phyloP scores from a whole-genome alignment of 2,113 vertebrate species.

The Theristicus caerulescens region DNA sequence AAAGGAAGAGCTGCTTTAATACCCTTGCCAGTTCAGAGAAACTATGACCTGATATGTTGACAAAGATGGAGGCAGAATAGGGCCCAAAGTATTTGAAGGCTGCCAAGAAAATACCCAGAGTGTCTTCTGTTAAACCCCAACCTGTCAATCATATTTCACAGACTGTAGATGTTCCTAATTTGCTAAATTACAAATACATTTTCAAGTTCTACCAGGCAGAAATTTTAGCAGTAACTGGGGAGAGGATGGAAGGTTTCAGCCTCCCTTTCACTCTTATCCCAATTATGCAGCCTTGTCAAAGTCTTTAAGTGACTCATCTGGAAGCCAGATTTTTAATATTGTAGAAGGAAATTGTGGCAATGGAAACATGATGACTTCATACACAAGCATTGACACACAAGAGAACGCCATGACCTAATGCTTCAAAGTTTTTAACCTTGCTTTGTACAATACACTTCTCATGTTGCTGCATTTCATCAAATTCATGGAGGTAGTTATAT shows the following conservation, averaged over 20 bases:
- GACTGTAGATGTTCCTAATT: slow-evolving; percentile 56
- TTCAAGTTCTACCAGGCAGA: slow-evolving; percentile 68
- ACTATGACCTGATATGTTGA: not conserved
- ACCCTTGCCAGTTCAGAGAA: slow-evolving; percentile 31
- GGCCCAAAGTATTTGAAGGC: slow-evolving; percentile 57
- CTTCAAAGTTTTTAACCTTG: slow-evolving; percentile 58
- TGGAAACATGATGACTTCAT: slow-evolving; percentile 70
- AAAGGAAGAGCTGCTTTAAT: slow-evolving; percentile 20
- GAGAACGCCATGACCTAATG: slow-evolving; percentile 69
- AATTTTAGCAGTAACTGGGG: slow-evolving; percentile 64
- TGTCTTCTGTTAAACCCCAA: slow-evolving; percentile 66
- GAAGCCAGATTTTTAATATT: slow-evolving; percentile 60
- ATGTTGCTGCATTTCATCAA: slow-evolving; percentile 84
- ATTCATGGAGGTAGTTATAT: slow-evolving; percentile 96
- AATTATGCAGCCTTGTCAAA: slow-evolving; percentile 56
- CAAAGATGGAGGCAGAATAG: slow-evolving; percentile 58
- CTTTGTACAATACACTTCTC: slow-evolving; percentile 77
- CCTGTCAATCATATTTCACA: slow-evolving; percentile 52
- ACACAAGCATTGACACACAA: slow-evolving; percentile 67
- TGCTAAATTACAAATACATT: slow-evolving; percentile 63
- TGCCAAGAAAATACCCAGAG: slow-evolving; percentile 64
- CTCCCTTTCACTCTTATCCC: slow-evolving; percentile 45
- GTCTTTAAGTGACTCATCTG: slow-evolving; percentile 60
- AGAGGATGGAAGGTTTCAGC: slow-evolving; percentile 46
- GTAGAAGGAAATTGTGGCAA: slow-evolving; percentile 69